phyloP scores from a whole-genome alignment of 2,888 invertebrate species.

The Acanthosepion lycidas region DNA sequence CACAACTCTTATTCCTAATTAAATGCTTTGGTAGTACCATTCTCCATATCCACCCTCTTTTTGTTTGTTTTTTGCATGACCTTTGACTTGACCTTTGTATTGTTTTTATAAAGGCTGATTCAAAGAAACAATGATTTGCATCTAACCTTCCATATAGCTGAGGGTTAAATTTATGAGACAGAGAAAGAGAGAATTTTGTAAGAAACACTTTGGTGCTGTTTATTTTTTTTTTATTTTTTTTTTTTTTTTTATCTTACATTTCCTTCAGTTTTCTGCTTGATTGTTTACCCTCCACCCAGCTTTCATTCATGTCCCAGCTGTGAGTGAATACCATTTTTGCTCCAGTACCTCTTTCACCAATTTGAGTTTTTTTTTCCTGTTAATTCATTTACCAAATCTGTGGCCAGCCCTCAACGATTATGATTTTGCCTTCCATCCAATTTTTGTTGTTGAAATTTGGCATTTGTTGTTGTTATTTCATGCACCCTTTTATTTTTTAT shows the following conservation, averaged over 20 bases:
- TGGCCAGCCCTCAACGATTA: not conserved
- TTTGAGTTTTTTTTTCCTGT: not conserved
- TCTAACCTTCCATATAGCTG: not conserved
- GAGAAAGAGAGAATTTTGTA: not conserved
- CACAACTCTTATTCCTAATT: too few species aligned
- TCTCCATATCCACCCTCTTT: too few species aligned
- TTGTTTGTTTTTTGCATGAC: not conserved
- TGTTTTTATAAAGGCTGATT: not conserved
- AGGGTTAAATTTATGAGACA: not conserved
- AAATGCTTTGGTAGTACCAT: too few species aligned
- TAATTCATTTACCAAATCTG: not conserved
- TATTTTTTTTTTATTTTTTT: too few species aligned
- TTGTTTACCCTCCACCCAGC: too few species aligned
- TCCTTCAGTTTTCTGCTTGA: not conserved
- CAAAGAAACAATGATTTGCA: not conserved
- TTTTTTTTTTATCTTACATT: not conserved
- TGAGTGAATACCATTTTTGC: not conserved
- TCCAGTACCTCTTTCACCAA: not conserved
- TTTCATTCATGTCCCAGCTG: not conserved
- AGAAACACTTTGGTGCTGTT: not conserved
- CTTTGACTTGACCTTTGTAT: not conserved
- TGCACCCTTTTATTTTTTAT: not conserved
- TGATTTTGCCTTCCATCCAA: not conserved
- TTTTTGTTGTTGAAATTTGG: not conserved
- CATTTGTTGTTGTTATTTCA: not conserved